Base-by-base conservation (phyloP, 2,113 vertebrate genomes). In the Neolamprologus modestus region DNA sequence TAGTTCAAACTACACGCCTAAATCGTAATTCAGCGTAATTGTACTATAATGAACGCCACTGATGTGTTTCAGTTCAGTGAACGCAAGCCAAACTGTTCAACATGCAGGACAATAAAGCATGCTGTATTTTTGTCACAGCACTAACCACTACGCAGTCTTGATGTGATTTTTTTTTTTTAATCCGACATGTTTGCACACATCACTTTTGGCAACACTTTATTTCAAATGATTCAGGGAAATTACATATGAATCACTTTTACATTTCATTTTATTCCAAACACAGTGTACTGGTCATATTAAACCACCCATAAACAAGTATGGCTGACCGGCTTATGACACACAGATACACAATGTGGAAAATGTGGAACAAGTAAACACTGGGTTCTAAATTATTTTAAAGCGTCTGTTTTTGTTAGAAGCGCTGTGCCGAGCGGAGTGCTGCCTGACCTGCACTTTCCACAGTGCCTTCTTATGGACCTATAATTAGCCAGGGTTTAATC, bases 251-350 rank as follows among this genome's bases (percentile, higher is more conserved):
- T 88, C 80, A 88, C 82, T 90, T 83, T 83, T 81, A 90, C 87
- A 81, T 55, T 59, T 84, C 26, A n/a, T 85, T 90, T 86, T 79
- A 87, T 91, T 87, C 91, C 88, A 82, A 86, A 92, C 91, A 94
- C 93, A 94, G 93, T 95, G 93, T 88, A 83, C 61, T 91, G 92
- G 94, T 95, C 95, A 83, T 88, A 86, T 55, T 85, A 31, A 85
- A 92, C 91, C 78, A 80, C 82, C 86, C 88, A 85, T 78, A 63
- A 82, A 90, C 71, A 73, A 85, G 89, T 89, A 89, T 85, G 92
- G 83, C 81, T 50, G 84, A 90, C 66, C 54, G 88, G 86, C 81
- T 76, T 84, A 82, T 86, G 37, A 87, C 86, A 42, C 85, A 84
- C 45, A 52, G 82, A 57, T 63, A 42, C 68, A 82, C 71, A 59